Percentiles rank a stretch among this genome's conserved stretches.
Conservation (phyloP, 2,113 vertebrate species). For the Callorhinus ursinus region DNA sequence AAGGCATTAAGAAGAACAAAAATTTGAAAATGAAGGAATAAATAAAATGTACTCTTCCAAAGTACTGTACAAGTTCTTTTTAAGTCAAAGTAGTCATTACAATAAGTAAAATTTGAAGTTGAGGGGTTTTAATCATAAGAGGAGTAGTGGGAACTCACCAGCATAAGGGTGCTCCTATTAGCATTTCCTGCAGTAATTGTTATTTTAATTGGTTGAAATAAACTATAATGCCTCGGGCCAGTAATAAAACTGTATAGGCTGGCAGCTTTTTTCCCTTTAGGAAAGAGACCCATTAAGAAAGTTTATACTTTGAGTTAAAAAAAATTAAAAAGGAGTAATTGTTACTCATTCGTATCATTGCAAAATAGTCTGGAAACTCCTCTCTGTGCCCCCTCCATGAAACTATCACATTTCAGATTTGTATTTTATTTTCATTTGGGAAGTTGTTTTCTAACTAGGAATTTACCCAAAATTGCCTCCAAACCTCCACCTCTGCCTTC, state of each 20-base stretch:
- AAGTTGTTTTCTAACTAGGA: not conserved
- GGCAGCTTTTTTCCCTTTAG: slow-evolving; percentile 58
- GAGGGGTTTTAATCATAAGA: slow-evolving; percentile 72
- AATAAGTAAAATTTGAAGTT: slow-evolving; percentile 57
- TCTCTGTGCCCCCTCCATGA: not conserved
- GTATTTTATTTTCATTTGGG: not conserved
- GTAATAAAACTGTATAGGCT: slow-evolving; percentile 33
- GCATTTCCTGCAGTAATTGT: slow-evolving; percentile 74
- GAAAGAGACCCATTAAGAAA: slow-evolving; percentile 57
- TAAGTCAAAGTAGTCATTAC: not conserved
- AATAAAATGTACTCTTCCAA: slow-evolving; percentile 26
- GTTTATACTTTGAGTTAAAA: slow-evolving; percentile 51
- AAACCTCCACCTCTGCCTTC: not conserved
- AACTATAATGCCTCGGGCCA: slow-evolving; percentile 73
- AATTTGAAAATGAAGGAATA: slow-evolving; percentile 55
- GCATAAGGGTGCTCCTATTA: slow-evolving; percentile 63
- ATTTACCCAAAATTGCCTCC: not conserved
- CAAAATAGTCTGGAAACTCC: not conserved
- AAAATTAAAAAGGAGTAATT: not conserved
- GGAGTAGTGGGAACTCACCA: slow-evolving; percentile 36
- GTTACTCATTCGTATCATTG: slow-evolving; percentile 25
- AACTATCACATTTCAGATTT: accelerated
- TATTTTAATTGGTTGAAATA: slow-evolving; percentile 85
- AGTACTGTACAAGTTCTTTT: slow-evolving; percentile 21
- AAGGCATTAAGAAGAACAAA: slow-evolving; percentile 48